A percentile compares a stretch with the other conserved stretches of the same genome.
phyloP scores from a whole-genome alignment of 2,113 vertebrate species.

The Eleginops maclovinus region DNA sequence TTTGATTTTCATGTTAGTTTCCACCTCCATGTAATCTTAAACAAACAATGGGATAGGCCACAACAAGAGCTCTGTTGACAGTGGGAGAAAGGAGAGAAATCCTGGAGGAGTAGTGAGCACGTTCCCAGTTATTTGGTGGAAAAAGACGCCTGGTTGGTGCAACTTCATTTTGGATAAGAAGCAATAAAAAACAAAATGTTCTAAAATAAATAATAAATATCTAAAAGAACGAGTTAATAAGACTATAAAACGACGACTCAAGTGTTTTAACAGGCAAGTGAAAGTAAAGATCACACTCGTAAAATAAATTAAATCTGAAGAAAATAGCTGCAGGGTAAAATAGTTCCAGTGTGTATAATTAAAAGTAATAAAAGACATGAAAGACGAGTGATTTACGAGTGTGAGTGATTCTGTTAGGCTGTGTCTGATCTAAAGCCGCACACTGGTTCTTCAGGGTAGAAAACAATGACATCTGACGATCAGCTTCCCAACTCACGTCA shows the following conservation, averaged over 20 bases:
- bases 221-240: constrained; percentile 29
- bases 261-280: constrained; percentile 40
- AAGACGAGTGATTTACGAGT: background rate
- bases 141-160: background rate
- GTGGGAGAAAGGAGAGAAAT: constrained; percentile 12
- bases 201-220: constrained; percentile 9
- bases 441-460: constrained; percentile 19
- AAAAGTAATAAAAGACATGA: constrained; percentile 12
- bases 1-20: constrained; percentile 33
- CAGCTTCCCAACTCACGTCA: constrained; percentile 19
- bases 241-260: constrained; percentile 17
- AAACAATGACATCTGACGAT: constrained; percentile 34
- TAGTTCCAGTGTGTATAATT: background rate
- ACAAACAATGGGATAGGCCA: constrained; percentile 47
- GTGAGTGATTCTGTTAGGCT: background rate
- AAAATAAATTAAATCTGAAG: constrained; percentile 32
- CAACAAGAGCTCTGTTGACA: constrained; percentile 39
- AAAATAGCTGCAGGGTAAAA: constrained; percentile 7
- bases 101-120: background rate
- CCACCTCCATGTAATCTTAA: constrained; percentile 30
- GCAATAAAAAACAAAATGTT: constrained; percentile 7
- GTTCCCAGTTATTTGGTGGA: background rate
- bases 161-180: constrained; percentile 30
- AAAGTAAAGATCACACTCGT: constrained; percentile 17
- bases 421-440: constrained; percentile 25